A percentile compares a stretch with the other conserved stretches of the same genome.
Evolutionary conservation across 2,888 invertebrate species (phyloP).

Genomic region (Spisula solida): DNA sequence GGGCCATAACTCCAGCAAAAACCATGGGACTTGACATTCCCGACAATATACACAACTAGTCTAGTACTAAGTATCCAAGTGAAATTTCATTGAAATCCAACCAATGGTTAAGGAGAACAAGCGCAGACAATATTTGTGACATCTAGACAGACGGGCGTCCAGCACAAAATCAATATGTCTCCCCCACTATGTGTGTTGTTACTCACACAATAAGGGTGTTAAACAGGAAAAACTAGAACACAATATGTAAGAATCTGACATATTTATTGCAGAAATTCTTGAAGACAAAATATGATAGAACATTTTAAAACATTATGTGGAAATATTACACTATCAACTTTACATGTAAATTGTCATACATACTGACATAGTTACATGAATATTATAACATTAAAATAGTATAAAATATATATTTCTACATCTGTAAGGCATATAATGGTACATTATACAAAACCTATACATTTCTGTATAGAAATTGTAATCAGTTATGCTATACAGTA

Average conservation of each 20-base stretch:
- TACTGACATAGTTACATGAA: background rate
- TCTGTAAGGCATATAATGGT: background rate
- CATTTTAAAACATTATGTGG: background rate
- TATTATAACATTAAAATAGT: conserved; percentile 1
- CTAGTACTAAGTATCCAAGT: no score
- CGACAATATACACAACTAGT: no score
- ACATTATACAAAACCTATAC: background rate
- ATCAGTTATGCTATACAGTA: background rate
- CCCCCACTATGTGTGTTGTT: no score
- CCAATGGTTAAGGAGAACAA: no score
- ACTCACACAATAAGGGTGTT: no score
- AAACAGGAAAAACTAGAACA: background rate
- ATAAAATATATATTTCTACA: background rate
- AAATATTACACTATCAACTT: conserved; percentile 7
- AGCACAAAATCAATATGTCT: no score
- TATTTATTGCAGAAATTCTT: conserved; percentile 2
- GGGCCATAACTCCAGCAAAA: no score
- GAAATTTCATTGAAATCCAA: no score
- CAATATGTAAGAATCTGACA: conserved; percentile 7
- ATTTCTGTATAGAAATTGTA: background rate
- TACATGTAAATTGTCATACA: conserved; percentile 1
- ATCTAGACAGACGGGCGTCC: no score
- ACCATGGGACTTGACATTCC: no score
- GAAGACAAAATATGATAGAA: background rate
- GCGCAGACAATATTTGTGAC: no score